Evolutionary conservation across 2,113 vertebrate genomes (phyloP).

Genomic region (Phocoena sinus): DNA sequence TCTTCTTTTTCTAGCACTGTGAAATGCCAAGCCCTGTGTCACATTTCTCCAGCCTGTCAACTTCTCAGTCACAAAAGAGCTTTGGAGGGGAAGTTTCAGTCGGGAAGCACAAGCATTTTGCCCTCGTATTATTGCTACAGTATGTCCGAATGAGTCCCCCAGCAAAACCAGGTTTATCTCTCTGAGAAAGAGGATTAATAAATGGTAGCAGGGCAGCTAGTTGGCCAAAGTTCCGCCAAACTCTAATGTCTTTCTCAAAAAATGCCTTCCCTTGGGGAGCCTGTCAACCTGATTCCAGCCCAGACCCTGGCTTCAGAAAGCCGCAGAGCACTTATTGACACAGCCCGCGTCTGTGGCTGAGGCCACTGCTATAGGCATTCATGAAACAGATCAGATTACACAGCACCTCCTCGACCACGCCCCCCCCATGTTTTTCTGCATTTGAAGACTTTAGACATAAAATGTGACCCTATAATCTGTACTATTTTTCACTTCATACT

Average conservation of each 20-base stretch:
- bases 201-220: constrained; percentile 35
- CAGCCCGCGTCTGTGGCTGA: constrained; percentile 72
- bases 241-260: constrained; percentile 61
- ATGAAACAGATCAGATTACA: constrained; percentile 75
- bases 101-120: constrained; percentile 39
- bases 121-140: neutral
- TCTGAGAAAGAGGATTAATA: constrained; percentile 55
- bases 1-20: neutral
- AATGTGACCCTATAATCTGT: constrained; percentile 50
- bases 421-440: constrained; percentile 60
- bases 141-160: neutral
- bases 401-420: neutral
- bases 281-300: constrained; percentile 71
- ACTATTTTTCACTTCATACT: constrained; percentile 41
- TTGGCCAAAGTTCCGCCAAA: constrained; percentile 55
- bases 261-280: constrained; percentile 61
- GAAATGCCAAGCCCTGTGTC: neutral
- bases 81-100: neutral
- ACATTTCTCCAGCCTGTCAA: constrained; percentile 52
- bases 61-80: constrained; percentile 29
- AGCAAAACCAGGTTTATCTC: neutral
- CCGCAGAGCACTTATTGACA: constrained; percentile 75
- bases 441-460: constrained; percentile 69
- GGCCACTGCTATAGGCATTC: constrained; percentile 69
- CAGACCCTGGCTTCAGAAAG: constrained; percentile 74